phyloP scores from a whole-genome alignment of 2,113 vertebrate species.

The Heterocephalus glaber region DNA sequence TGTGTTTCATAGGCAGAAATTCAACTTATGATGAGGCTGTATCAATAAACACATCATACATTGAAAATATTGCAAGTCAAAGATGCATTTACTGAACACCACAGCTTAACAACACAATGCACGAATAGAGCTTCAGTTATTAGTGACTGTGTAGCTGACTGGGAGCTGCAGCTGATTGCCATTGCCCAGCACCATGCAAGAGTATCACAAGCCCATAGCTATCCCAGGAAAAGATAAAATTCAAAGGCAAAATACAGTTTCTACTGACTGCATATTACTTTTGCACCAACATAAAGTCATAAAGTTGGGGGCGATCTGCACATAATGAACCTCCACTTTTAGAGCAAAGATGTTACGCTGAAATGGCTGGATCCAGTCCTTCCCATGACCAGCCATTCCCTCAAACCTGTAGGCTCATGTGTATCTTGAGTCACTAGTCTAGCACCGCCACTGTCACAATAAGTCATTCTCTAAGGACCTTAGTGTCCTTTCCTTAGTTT shows the following conservation, averaged over 20 bases:
- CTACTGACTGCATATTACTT: too few relatives aligned
- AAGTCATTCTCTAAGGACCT: neutral
- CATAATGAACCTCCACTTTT: neutral
- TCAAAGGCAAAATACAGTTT: neutral
- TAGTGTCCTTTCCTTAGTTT: neutral
- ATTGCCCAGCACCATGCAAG: neutral
- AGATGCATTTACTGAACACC: neutral
- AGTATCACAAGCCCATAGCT: neutral
- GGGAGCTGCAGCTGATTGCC: neutral
- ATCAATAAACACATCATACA: neutral
- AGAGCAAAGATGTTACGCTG: neutral
- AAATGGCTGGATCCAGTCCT: neutral
- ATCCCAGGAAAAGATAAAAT: neutral
- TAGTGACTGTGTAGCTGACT: rapidly evolving
- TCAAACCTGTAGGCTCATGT: neutral
- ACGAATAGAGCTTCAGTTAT: neutral
- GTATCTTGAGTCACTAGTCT: neutral
- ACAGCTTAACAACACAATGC: too few relatives aligned
- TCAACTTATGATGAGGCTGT: neutral
- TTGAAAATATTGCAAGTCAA: neutral
- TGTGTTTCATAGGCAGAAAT: rapidly evolving
- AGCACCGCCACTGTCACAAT: neutral
- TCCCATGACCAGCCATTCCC: neutral
- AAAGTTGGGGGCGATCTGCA: neutral
- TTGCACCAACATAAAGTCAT: neutral